These are phyloP conservation scores for Pseudococcus longispinus DNA, from an alignment of 2,888 invertebrate species.

Conservation along the genomic window DNA sequence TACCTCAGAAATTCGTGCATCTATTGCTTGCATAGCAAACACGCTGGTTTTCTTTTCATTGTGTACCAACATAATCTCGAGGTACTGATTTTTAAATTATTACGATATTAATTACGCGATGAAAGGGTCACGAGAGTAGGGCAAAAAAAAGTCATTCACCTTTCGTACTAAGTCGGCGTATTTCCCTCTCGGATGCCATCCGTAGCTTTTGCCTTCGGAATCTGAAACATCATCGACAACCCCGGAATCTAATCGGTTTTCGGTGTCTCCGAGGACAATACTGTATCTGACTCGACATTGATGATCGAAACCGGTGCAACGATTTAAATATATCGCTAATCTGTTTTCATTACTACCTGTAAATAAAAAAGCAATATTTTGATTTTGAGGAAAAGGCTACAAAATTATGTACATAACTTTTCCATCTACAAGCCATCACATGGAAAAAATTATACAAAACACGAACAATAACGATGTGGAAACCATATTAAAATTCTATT, in stretches of 20 bases:
- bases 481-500: neutral
- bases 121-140: neutral
- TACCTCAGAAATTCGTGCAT: neutral
- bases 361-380: neutral
- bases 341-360: slow-evolving; percentile 63
- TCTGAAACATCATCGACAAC: slow-evolving; percentile 75
- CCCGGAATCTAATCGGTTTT: slow-evolving; percentile 73
- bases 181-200: slow-evolving; percentile 73
- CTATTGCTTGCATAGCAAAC: neutral
- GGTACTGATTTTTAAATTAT: neutral
- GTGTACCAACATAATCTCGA: neutral
- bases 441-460: too few species aligned
- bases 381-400: neutral
- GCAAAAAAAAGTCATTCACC: slow-evolving; percentile 60
- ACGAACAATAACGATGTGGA: neutral
- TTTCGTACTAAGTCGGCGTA: slow-evolving; percentile 69
- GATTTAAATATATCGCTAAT: slow-evolving; percentile 70
- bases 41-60: neutral
- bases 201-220: slow-evolving; percentile 73
- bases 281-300: slow-evolving; percentile 78
- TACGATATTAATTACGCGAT: neutral
- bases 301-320: slow-evolving; percentile 82
- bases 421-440: neutral
- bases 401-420: neutral
- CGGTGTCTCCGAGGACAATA: slow-evolving; percentile 71